A percentile compares a stretch with the other conserved stretches of the same genome.
These are phyloP conservation scores for Pachyseris speciosa DNA, from an alignment of 64 coral and sea anemone genomes.

Conservation along the genomic window DNA sequence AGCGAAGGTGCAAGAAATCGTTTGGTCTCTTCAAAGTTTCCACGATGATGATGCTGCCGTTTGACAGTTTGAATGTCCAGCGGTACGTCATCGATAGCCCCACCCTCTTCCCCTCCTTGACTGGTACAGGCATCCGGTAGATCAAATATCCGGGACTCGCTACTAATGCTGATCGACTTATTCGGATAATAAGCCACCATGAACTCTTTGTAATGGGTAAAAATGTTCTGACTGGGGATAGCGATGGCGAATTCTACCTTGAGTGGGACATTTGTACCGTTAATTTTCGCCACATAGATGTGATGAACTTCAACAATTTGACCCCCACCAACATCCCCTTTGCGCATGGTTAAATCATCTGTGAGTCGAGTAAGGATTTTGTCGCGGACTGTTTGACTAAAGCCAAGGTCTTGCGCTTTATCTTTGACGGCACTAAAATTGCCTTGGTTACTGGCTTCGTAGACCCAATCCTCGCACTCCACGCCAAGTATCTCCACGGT, in stretches of 20 bases:
- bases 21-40: not conserved
- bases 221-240: slow-evolving; percentile 10
- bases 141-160: slow-evolving; percentile 35
- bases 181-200: slow-evolving; percentile 31
- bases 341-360: not conserved
- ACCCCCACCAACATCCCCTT: not conserved
- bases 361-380: slow-evolving; percentile 6
- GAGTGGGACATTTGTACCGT: slow-evolving; percentile 3
- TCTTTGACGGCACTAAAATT: slow-evolving; percentile 20
- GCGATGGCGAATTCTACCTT: slow-evolving; percentile 30
- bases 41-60: not conserved
- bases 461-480: slow-evolving; percentile 8
- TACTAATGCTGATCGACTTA: slow-evolving; percentile 18
- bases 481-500: slow-evolving; percentile 22
- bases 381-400: slow-evolving; percentile 19
- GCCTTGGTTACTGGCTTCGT: not conserved
- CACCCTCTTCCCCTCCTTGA: not conserved
- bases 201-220: slow-evolving; percentile 30
- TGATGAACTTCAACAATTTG: slow-evolving; percentile 15
- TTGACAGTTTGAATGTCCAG: slow-evolving; percentile 15
- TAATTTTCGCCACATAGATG: slow-evolving; percentile 21
- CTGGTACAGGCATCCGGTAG: not conserved
- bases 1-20: slow-evolving; percentile 9
- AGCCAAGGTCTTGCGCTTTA: not conserved
- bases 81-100: not conserved